phyloP scores from a whole-genome alignment of 2,888 invertebrate genomes.

The Pyralis farinalis region DNA sequence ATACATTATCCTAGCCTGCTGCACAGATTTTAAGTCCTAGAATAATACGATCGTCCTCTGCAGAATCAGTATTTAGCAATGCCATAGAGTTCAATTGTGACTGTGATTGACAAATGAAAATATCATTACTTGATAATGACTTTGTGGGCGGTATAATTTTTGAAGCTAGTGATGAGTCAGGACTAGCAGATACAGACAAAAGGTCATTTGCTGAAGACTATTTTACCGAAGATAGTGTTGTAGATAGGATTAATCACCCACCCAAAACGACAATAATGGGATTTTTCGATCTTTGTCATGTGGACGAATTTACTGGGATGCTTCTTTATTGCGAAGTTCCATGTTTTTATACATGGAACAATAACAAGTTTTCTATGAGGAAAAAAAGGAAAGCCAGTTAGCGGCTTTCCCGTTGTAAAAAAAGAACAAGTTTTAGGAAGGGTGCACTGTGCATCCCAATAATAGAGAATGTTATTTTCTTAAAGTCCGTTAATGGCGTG shows the following conservation, averaged over 20 bases:
- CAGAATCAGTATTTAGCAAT: no score
- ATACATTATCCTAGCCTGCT: no score
- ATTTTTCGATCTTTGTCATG: background rate
- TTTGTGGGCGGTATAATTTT: no score
- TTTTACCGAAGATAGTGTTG: slow-evolving; percentile 33
- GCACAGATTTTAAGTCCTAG: no score
- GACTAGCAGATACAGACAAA: no score
- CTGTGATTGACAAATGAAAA: no score
- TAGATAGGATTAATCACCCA: slow-evolving; percentile 21
- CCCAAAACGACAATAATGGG: slow-evolving; percentile 30
- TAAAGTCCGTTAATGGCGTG: slow-evolving; percentile 17
- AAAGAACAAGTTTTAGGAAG: slow-evolving; percentile 5
- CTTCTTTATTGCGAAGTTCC: background rate
- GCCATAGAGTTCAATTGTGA: no score
- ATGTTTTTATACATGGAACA: background rate
- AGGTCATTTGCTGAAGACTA: no score
- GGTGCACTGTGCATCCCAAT: slow-evolving; percentile 8
- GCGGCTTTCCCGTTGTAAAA: background rate
- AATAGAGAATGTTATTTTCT: slow-evolving; percentile 13
- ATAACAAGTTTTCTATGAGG: background rate
- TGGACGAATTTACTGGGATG: background rate
- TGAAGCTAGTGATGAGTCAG: no score
- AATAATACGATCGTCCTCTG: no score
- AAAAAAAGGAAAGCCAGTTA: background rate
- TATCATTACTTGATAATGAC: no score